Evolutionary conservation across 2,113 vertebrate genomes (phyloP).

Genomic region (rat (Rattus norvegicus)): DNA sequence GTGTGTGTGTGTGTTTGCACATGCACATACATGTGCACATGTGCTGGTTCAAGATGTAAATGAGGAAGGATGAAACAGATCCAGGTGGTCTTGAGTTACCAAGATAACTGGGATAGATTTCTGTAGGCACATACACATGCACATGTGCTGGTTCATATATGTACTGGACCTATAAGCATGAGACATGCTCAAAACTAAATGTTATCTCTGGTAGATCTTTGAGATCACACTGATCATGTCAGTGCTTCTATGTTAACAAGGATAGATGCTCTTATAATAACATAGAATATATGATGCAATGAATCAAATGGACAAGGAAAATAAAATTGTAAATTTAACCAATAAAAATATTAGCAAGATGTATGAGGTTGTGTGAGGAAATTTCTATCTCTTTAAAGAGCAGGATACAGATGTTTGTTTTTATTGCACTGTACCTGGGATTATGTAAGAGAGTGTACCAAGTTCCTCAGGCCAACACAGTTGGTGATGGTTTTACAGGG

Average conservation of each 20-base stretch:
- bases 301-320: background rate
- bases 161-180: background rate
- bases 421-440: constrained; percentile 32
- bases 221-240: background rate
- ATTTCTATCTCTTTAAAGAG: background rate
- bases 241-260: background rate
- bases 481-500: constrained; percentile 57
- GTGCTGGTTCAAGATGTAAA: too few relatives aligned
- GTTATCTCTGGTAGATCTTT: background rate
- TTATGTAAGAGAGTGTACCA: background rate
- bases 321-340: background rate
- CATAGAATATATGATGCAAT: background rate
- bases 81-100: too few relatives aligned
- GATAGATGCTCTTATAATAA: background rate
- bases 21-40: too few relatives aligned
- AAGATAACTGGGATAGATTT: too few relatives aligned
- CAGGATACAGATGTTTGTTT: constrained; percentile 20
- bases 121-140: too few relatives aligned
- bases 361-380: background rate
- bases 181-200: background rate
- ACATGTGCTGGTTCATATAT: too few relatives aligned
- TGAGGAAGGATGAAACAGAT: too few relatives aligned
- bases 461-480: constrained; percentile 28
- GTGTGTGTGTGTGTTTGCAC: background rate
- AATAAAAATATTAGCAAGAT: background rate